Percentiles rank a stretch among this genome's conserved stretches.
These are phyloP conservation scores for Dusona sp. DNA, from an alignment of 2,888 invertebrate species.

Conservation along the genomic window DNA sequence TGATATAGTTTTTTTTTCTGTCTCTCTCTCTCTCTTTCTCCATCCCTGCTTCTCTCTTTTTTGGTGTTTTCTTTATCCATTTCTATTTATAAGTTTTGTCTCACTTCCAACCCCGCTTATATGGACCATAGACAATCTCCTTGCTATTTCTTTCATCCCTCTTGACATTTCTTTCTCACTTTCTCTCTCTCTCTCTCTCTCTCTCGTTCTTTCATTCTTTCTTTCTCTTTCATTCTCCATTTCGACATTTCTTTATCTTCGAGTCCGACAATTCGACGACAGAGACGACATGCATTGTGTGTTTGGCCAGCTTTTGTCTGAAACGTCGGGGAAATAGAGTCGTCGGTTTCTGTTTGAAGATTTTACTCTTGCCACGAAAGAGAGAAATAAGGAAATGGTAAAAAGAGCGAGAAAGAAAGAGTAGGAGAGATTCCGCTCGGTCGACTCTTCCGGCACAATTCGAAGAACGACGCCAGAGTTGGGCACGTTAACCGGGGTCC, in stretches of 20 bases:
- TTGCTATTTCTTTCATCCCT: conserved; percentile 13
- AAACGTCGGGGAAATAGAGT: conserved; percentile 64
- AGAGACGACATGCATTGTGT: conserved; percentile 66
- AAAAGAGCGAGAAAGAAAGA: not conserved
- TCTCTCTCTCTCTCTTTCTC: conserved; percentile 19
- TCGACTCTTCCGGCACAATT: conserved; percentile 66
- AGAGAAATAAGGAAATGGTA: not conserved
- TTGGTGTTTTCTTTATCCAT: conserved; percentile 35
- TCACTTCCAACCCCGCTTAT: conserved; percentile 52
- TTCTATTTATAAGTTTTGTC: conserved; percentile 66
- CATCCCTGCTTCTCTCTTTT: not conserved
- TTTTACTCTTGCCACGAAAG: conserved; percentile 35
- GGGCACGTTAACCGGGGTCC: conserved; percentile 65
- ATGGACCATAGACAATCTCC: conserved; percentile 32
- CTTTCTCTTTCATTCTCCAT: not conserved
- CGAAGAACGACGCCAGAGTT: conserved; percentile 46
- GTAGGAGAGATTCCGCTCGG: conserved; percentile 59
- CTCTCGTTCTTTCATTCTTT: not conserved
- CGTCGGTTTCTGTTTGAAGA: conserved; percentile 68
- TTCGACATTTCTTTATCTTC: conserved; percentile 15
- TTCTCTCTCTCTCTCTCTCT: not conserved
- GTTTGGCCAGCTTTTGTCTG: conserved; percentile 66
- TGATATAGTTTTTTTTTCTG: conserved; percentile 43
- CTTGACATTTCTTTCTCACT: conserved; percentile 1
- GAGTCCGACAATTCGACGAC: conserved; percentile 56